Evolutionary conservation across 2,113 vertebrate species (phyloP).

Genomic region (Damaliscus lunatus): DNA sequence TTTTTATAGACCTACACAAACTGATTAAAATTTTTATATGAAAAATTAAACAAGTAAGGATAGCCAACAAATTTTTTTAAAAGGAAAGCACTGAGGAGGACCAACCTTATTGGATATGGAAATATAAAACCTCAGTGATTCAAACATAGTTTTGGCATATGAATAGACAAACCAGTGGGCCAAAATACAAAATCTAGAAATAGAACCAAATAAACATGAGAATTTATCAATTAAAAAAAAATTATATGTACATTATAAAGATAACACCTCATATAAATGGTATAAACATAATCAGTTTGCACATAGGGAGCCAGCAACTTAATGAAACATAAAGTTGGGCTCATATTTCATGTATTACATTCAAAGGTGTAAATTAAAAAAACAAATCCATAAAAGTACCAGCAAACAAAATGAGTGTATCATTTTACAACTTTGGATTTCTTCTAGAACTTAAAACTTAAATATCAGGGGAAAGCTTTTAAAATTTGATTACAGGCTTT

Average conservation of each 20-base stretch:
- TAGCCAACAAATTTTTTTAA: neutral
- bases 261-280: neutral
- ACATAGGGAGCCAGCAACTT: neutral
- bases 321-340: neutral
- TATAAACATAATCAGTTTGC: neutral
- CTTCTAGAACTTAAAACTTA: neutral
- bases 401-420: neutral
- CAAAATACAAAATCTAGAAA: neutral
- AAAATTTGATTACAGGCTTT: neutral
- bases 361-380: neutral
- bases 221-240: neutral
- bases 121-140: neutral
- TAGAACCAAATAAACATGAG: neutral
- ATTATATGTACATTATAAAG: neutral
- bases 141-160: neutral
- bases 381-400: neutral
- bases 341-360: neutral
- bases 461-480: neutral
- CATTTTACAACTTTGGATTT: neutral
- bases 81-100: neutral
- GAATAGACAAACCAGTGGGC: neutral
- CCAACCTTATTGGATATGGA: neutral
- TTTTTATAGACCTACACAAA: neutral
- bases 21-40: neutral
- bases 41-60: neutral